Conservation (phyloP, 2,113 vertebrate species). For the Crotalus helleri region DNA sequence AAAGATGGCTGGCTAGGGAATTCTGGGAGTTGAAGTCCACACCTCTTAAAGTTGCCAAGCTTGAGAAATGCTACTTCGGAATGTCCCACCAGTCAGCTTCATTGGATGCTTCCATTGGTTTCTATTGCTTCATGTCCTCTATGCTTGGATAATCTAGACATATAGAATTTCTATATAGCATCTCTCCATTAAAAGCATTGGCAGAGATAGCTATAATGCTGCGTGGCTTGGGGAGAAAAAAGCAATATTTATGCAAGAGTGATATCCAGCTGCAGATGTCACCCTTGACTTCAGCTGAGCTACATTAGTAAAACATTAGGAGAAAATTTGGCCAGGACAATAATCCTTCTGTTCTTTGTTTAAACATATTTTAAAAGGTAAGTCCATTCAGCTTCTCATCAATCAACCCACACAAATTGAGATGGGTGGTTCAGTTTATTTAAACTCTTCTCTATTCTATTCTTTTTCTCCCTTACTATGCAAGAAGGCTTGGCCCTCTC, state of each 20-base stretch:
- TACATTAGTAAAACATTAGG: background rate
- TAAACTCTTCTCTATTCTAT: background rate
- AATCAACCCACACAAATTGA: background rate
- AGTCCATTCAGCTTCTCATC: background rate
- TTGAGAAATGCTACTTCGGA: background rate
- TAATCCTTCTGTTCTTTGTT: accelerated
- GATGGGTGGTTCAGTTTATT: background rate
- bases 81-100: background rate
- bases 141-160: background rate
- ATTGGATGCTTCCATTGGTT: background rate
- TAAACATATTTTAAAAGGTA: background rate
- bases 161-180: background rate
- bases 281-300: conserved; percentile 6
- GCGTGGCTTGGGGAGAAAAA: background rate
- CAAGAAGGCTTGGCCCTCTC: background rate
- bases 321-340: background rate
- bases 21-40: background rate
- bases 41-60: background rate
- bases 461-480: background rate
- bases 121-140: background rate
- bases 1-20: background rate
- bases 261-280: accelerated
- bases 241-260: too few relatives aligned
- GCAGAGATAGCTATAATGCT: background rate
- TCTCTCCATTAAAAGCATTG: background rate